Conservation (phyloP, 2,797 vertebrate genomes). For the Vireo griseus region DNA sequence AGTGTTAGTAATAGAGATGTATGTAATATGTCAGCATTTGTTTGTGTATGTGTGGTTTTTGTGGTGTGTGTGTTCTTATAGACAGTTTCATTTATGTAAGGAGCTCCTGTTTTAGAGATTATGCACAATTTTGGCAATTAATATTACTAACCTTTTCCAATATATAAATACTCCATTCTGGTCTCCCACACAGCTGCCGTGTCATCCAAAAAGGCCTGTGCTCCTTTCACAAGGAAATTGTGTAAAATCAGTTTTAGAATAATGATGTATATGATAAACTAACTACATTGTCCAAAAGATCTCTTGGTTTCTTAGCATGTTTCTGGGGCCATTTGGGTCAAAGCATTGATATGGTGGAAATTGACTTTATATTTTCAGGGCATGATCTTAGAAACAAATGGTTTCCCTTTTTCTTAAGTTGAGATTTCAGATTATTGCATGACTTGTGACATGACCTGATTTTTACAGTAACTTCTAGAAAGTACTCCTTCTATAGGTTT, state of each 20-base stretch:
- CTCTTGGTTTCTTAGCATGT: background rate
- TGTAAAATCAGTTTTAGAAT: background rate
- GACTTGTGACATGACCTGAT: background rate
- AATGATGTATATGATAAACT: background rate
- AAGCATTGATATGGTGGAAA: background rate
- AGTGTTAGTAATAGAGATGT: background rate
- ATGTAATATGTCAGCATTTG: background rate
- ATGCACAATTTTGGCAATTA: background rate
- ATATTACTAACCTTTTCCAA: background rate
- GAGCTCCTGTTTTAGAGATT: background rate
- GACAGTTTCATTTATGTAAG: background rate
- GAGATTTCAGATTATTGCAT: background rate
- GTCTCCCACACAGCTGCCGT: background rate
- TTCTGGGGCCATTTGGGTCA: background rate
- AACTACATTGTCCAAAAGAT: background rate
- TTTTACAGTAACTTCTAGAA: background rate
- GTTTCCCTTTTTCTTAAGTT: background rate
- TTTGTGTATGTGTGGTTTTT: accelerated
- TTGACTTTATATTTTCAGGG: background rate
- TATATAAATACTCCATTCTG: background rate
- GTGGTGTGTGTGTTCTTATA: background rate
- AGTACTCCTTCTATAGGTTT: background rate
- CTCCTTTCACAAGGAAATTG: background rate
- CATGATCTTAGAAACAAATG: background rate
- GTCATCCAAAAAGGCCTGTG: background rate